phyloP scores from a whole-genome alignment of 2,113 vertebrate species.

The Geococcyx californianus region DNA sequence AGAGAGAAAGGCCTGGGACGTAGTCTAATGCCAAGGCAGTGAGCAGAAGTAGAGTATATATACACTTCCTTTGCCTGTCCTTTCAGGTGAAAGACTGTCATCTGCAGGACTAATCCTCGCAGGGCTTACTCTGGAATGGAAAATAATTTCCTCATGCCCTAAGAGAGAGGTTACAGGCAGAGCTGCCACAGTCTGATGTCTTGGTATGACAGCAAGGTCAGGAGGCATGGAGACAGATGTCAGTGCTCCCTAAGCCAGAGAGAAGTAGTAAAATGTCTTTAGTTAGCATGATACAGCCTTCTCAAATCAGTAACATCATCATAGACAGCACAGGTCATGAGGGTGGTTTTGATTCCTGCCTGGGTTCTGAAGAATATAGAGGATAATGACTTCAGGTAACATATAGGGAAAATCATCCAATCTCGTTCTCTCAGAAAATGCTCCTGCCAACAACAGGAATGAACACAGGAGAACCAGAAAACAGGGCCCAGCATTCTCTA shows the following conservation, averaged over 20 bases:
- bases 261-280: background rate
- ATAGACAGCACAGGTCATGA: conserved; percentile 79
- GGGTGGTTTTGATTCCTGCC: conserved; percentile 71
- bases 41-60: background rate
- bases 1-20: background rate
- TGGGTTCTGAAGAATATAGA: conserved; percentile 56
- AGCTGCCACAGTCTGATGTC: background rate
- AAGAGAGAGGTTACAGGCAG: background rate
- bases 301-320: conserved; percentile 75
- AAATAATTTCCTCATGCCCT: background rate
- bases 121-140: background rate
- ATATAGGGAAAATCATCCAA: background rate
- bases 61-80: background rate
- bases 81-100: background rate
- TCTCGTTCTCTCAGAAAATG: background rate
- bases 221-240: background rate
- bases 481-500: background rate
- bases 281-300: conserved; percentile 76
- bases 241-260: background rate
- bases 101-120: background rate
- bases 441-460: background rate
- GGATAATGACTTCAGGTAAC: background rate
- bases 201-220: background rate
- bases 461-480: background rate
- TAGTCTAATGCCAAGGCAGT: background rate